Conservation (phyloP, 2,797 vertebrate genomes). For the Sorex maritimensis region DNA sequence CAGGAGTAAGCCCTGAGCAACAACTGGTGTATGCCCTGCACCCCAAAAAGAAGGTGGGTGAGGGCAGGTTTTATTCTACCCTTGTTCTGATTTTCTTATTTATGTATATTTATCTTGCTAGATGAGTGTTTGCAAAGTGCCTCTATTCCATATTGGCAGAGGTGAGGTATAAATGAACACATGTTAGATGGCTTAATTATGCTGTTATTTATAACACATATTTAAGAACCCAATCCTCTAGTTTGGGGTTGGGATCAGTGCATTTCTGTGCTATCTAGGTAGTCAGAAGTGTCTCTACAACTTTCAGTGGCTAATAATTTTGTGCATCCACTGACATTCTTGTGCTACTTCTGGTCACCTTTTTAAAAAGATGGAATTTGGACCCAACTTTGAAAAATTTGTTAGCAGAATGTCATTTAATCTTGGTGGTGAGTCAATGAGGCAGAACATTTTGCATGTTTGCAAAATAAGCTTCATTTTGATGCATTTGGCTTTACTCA, state of each 20-base stretch:
- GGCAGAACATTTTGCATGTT: slow-evolving; percentile 88
- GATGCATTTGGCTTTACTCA: slow-evolving; percentile 89
- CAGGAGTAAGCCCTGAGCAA: too few species aligned
- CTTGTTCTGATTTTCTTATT: background rate
- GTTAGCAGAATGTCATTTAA: slow-evolving; percentile 87
- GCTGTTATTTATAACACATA: background rate
- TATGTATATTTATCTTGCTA: background rate
- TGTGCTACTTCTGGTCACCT: background rate
- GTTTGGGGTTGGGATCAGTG: background rate
- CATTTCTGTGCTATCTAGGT: background rate
- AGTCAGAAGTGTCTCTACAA: too few species aligned
- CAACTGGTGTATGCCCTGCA: too few species aligned
- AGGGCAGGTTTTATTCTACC: background rate
- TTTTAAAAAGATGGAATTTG: slow-evolving; percentile 82
- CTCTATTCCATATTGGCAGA: slow-evolving; percentile 21
- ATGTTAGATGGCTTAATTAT: background rate
- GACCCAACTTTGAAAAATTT: slow-evolving; percentile 86
- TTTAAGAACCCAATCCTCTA: background rate
- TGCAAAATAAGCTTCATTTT: slow-evolving; percentile 90
- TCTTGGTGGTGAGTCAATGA: slow-evolving; percentile 86
- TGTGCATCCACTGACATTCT: background rate
- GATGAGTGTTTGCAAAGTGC: background rate
- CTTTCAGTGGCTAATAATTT: background rate
- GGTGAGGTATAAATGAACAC: background rate
- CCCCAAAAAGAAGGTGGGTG: too few species aligned